Conservation (phyloP, 2,888 invertebrate genomes). For the Drosophila algonquin region DNA sequence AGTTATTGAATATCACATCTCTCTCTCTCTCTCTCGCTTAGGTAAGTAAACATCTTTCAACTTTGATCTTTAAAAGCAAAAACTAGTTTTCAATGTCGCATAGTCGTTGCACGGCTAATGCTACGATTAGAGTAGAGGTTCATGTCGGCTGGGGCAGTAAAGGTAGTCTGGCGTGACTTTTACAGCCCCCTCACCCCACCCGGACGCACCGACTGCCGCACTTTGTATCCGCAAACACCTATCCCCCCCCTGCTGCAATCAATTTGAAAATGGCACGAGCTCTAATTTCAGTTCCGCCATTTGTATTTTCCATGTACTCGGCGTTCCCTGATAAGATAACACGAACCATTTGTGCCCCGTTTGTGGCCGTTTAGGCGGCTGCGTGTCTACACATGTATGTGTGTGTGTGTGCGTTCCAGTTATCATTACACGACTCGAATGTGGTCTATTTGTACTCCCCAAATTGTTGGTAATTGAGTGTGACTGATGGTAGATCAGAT, state of each 20-base stretch:
- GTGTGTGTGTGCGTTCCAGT: conserved; percentile 7
- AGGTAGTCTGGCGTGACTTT: conserved; percentile 35
- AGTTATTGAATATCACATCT: background rate
- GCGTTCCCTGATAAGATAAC: conserved; percentile 37
- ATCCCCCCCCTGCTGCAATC: conserved; percentile 21
- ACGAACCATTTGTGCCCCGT: conserved; percentile 7
- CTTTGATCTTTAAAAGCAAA: conserved; percentile 19
- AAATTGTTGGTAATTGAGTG: conserved; percentile 32
- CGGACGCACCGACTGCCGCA: conserved; percentile 20
- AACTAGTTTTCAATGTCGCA: conserved; percentile 27
- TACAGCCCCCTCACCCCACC: conserved; percentile 2
- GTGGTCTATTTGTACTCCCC: conserved; percentile 3
- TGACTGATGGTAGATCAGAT: conserved; percentile 16
- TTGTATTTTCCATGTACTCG: conserved; percentile 36
- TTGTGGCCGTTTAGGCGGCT: conserved; percentile 13
- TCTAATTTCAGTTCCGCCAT: conserved; percentile 50
- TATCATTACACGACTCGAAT: conserved; percentile 14
- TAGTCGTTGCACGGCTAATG: background rate
- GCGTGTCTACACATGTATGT: background rate
- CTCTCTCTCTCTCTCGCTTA: background rate
- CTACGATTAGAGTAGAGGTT: background rate
- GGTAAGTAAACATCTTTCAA: background rate
- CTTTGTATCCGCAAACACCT: conserved; percentile 22
- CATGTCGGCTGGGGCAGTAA: conserved; percentile 10
- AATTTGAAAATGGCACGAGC: conserved; percentile 45